Conservation (phyloP, 2,113 vertebrate genomes). For the Eclectus roratus region DNA sequence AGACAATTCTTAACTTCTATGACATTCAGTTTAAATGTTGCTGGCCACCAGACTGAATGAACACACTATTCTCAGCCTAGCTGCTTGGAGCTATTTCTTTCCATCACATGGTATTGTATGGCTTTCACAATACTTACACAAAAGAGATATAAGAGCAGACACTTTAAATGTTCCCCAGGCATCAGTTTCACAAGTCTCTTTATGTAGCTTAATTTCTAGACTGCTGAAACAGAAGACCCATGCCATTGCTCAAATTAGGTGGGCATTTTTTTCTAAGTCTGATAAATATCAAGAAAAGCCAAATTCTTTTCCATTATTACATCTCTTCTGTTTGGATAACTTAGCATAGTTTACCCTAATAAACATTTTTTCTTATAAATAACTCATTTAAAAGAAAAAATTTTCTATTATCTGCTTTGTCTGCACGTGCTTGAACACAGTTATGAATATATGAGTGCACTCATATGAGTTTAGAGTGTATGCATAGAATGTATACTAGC, state of each 20-base stretch:
- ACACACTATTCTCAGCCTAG: background rate
- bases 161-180: background rate
- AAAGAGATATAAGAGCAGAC: background rate
- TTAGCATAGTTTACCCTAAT: background rate
- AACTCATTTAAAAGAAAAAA: background rate
- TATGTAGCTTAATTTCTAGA: background rate
- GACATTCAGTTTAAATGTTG: background rate
- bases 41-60: background rate
- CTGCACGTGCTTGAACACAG: background rate
- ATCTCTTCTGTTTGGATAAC: background rate
- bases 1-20: background rate
- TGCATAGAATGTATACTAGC: background rate
- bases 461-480: too few relatives aligned
- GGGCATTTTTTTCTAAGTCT: background rate
- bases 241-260: rapidly evolving
- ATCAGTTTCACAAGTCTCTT: background rate
- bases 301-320: background rate
- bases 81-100: background rate
- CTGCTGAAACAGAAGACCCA: background rate
- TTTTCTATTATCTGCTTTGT: background rate
- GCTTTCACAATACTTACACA: background rate
- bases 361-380: background rate
- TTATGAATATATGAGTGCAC: background rate
- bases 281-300: background rate
- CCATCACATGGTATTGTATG: background rate